These are phyloP conservation scores for Drosophila sechellia DNA, from an alignment of 1,140 invertebrate genomes.

Conservation along the genomic window DNA sequence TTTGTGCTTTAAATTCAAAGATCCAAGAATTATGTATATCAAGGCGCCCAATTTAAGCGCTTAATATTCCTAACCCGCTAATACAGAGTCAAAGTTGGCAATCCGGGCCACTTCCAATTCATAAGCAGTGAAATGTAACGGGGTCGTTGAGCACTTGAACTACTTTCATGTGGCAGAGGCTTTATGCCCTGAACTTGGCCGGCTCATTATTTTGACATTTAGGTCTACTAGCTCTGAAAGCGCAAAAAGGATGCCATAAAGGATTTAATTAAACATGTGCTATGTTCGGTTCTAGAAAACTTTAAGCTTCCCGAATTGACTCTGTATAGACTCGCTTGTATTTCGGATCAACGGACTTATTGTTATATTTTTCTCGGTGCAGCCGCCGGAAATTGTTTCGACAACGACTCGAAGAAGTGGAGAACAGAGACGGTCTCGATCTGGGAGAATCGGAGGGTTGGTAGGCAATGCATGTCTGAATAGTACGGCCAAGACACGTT, in stretches of 20 bases:
- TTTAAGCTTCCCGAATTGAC: no score
- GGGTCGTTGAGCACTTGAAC: conserved; percentile 74
- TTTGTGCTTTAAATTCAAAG: neutral
- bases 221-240: neutral
- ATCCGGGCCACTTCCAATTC: conserved; percentile 50
- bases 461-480: conserved; percentile 57
- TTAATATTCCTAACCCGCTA: neutral
- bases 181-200: conserved; percentile 6
- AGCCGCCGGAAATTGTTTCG: conserved; percentile 72
- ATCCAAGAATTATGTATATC: neutral
- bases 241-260: neutral
- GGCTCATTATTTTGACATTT: neutral
- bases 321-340: no score
- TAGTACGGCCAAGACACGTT: conserved; percentile 68
- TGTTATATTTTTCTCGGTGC: conserved; percentile 5
- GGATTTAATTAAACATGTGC: neutral
- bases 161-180: conserved; percentile 58
- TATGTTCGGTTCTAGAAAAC: no score
- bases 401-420: conserved; percentile 18
- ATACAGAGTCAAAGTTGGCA: neutral
- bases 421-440: conserved; percentile 25
- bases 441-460: neutral
- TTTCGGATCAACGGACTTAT: neutral
- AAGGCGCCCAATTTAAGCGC: neutral
- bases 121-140: conserved; percentile 73